Evolutionary conservation across 1,140 invertebrate genomes (phyloP), one percentile per base, ranked within the genome.

Genomic region (Idris sp.): DNA sequence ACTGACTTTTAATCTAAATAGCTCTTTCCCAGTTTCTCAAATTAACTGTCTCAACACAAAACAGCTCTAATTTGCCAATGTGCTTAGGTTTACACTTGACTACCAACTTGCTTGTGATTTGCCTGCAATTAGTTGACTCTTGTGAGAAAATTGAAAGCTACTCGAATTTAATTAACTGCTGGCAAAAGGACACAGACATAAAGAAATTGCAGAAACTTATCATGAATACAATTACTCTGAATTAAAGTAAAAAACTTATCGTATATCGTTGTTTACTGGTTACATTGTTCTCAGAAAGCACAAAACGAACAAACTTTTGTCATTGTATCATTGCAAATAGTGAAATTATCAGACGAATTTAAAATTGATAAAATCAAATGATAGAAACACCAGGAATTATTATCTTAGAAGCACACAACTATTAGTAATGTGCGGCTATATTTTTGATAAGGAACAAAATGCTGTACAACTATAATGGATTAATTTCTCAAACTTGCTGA

Each of bases 391-490:
- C 25, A 13, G 7, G 41, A 44, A 44, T 44, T 25, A 25, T 43
- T 43, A 43, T 43, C 40, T 43, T 19, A 15, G 16, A 25, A 10
- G 44, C 26, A 18, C 10, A 19, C 15, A 10, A 5, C 9, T 15
- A 13, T 38, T 22, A 13, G n/a, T 26, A 33, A 22, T 28, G 46
- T 7, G 30, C 33, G 10, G 15, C 18, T 16, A 19, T 15, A 26
- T 33, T 26, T 15, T 28, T 35, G 35, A 53, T 53, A 53, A 53
- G 49, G 49, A 33, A 38, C 26, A 22, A 38, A 53, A 53, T n/a
- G 35, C 49, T 15, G 11, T 8, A 2, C 22, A 53, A n/a, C 33
- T 53, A 53, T 53, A 53, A 53, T 53, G 49, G 49, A 53, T 53
- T 53, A 53, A 53, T 53, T 53, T 38, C 49, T n/a, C 35, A 22